These are phyloP conservation scores for Hoplostethus atlanticus DNA, from an alignment of 2,797 vertebrate genomes.

Conservation along the genomic window DNA sequence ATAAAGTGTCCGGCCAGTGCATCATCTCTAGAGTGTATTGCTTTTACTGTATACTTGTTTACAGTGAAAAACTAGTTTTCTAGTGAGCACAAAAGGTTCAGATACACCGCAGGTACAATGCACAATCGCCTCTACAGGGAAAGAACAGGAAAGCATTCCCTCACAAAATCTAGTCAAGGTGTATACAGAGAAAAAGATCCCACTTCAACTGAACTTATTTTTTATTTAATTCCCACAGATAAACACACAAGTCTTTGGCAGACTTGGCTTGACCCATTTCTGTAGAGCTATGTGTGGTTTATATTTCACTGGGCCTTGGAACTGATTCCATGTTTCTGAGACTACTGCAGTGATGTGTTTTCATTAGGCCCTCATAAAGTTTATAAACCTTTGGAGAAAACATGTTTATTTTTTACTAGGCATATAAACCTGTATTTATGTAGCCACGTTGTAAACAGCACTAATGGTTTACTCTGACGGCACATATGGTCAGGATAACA, in stretches of 20 bases:
- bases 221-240: neutral
- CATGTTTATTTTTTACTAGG: neutral
- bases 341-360: constrained; percentile 23
- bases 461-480: constrained; percentile 24
- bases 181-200: no score
- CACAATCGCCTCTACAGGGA: neutral
- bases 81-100: neutral
- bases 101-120: constrained; percentile 10
- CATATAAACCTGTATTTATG: constrained; percentile 44
- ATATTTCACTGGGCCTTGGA: neutral
- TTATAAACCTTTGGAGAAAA: constrained; percentile 10
- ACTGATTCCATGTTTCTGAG: constrained; percentile 15
- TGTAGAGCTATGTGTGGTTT: neutral
- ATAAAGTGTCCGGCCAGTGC: no score
- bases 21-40: neutral
- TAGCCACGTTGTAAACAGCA: constrained; percentile 3
- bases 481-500: constrained; percentile 42
- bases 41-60: constrained; percentile 2
- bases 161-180: no score
- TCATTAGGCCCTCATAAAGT: constrained; percentile 35
- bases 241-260: neutral
- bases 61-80: constrained; percentile 17
- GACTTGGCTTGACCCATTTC: constrained; percentile 6
- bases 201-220: neutral
- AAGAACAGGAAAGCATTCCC: no score